These are phyloP conservation scores for Acanthornis magna DNA, from an alignment of 2,797 vertebrate genomes.

Conservation along the genomic window DNA sequence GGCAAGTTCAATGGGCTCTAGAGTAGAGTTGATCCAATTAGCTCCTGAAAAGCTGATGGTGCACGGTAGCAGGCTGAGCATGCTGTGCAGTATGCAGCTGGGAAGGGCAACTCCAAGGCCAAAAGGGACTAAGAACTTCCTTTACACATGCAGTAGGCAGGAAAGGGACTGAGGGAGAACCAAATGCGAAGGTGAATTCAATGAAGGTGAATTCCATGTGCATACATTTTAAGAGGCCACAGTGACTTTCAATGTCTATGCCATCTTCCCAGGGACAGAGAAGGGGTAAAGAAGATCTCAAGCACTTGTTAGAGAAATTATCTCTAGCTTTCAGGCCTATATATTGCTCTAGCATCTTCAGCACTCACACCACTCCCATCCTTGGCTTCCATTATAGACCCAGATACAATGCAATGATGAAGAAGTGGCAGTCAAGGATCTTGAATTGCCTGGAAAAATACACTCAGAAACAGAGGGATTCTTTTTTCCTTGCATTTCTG, in stretches of 20 bases:
- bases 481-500: background rate
- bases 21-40: constrained; percentile 71
- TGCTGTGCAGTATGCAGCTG: background rate
- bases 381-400: background rate
- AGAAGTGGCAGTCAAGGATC: background rate
- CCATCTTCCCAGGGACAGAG: background rate
- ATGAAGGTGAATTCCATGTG: background rate
- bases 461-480: background rate
- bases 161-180: background rate
- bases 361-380: background rate
- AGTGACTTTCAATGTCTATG: background rate
- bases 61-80: constrained; percentile 30
- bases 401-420: background rate
- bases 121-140: background rate
- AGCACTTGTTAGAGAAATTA: background rate
- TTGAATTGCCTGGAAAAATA: background rate
- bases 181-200: fast-evolving
- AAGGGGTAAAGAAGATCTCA: background rate
- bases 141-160: background rate
- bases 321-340: background rate
- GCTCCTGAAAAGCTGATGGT: constrained; percentile 54
- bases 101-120: background rate
- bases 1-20: constrained; percentile 72
- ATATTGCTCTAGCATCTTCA: background rate
- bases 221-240: background rate